A percentile compares a stretch with the other conserved stretches of the same genome.
phyloP scores from a whole-genome alignment of 2,888 invertebrate genomes.

The Megaustenia siamemsis region DNA sequence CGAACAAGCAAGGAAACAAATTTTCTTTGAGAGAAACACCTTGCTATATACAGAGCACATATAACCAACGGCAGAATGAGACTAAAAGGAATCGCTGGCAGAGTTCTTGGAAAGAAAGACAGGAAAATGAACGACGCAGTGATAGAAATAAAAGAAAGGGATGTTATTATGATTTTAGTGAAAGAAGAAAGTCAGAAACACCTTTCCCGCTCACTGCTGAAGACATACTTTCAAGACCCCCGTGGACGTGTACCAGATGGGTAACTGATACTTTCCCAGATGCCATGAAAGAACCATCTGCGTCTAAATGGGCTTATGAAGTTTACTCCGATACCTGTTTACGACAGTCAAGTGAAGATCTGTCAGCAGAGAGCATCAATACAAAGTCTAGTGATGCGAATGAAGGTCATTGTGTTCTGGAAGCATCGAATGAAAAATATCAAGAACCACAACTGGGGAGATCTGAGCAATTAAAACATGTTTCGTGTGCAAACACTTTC shows the following conservation, averaged over 20 bases:
- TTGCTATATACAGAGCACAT: not conserved
- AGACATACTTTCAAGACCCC: not conserved
- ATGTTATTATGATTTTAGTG: not conserved
- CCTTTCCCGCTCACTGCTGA: too few relatives aligned
- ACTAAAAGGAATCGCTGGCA: not conserved
- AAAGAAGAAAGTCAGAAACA: not conserved
- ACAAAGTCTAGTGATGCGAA: not conserved
- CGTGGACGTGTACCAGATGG: constrained; percentile 36
- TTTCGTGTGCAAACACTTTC: not conserved
- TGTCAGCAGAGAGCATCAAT: not conserved
- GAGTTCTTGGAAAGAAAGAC: not conserved
- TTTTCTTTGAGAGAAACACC: not conserved
- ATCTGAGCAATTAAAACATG: not conserved
- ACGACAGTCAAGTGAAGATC: not conserved
- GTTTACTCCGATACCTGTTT: constrained; percentile 23
- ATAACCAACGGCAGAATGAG: not conserved
- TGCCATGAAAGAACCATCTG: not conserved
- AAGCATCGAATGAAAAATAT: too few relatives aligned
- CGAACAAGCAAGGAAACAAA: not conserved
- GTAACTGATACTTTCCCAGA: not conserved
- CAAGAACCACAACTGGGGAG: not conserved
- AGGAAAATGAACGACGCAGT: not conserved
- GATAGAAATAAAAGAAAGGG: too few relatives aligned
- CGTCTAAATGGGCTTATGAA: constrained; percentile 28
- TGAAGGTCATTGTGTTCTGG: too few relatives aligned